Base-by-base conservation (phyloP, 1,140 invertebrate genomes). In the Hylaeus volcanicus region DNA sequence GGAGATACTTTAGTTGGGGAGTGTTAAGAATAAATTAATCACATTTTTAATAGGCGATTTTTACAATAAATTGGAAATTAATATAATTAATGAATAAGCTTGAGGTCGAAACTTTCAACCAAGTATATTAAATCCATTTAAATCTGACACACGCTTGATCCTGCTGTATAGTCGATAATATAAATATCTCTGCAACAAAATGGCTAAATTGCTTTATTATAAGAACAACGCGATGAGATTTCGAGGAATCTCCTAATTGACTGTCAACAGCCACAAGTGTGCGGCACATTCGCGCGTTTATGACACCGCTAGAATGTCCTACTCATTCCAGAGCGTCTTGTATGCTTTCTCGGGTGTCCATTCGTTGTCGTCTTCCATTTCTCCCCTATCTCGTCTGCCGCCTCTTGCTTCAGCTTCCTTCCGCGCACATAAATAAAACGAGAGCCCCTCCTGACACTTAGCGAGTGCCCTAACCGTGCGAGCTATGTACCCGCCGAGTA, bases 401-500 rank as follows among this genome's bases (percentile, higher is more conserved):
- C 75, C 37, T 41, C 41, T 73, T 9, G 41, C 48, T 1, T 55
- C 58, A 4, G n/a, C 12, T 14, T 39, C 56, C 70, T 65, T 60
- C 51, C 61, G 58, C 65, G 64, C 66, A 53, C 73, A 72, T 65
- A 85, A 85, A 83, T 85, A 83, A 83, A 85, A 79, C 72, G 72
- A 79, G 45, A 55, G 60, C 55, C 55, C 26, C 39, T 60, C 71
- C 69, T 53, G 75, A 51, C 75, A 66, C 70, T 48, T 66, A 71
- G 81, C 65, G 70, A 48, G 58, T 26, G 26, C 63, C 81, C 60
- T 69, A 72, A 83, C 69, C 37, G 12, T n/a, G 39, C 74, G 55
- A 73, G 53, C 55, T 74, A 65, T 61, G 53, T 58, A 60, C 48
- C 11, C 60, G 61, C 9, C 12, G 26, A 8, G 51, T 48, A 79